A percentile compares a stretch with the other conserved stretches of the same genome.
These are phyloP conservation scores for Petrophora chlorosata DNA, from an alignment of 2,888 invertebrate genomes.

Conservation along the genomic window DNA sequence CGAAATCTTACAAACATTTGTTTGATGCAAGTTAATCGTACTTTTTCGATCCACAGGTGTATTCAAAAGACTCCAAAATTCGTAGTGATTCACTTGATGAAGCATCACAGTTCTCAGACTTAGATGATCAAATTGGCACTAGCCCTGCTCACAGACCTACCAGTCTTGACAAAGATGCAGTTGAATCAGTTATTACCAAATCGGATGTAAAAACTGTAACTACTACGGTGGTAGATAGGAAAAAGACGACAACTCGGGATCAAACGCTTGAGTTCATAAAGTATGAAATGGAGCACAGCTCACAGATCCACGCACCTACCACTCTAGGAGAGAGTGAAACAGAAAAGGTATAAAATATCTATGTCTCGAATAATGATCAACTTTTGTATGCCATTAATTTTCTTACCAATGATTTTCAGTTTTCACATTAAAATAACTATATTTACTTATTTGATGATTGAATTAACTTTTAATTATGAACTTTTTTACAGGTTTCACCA, in stretches of 20 bases:
- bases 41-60: slow-evolving; percentile 55
- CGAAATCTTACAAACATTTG: background rate
- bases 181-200: slow-evolving; percentile 39
- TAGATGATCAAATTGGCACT: slow-evolving; percentile 75
- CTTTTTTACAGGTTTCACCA: slow-evolving; percentile 61
- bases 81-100: slow-evolving; percentile 80
- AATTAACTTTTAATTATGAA: no score
- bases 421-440: no score
- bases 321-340: slow-evolving; percentile 43
- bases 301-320: slow-evolving; percentile 51
- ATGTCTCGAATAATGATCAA: background rate
- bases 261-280: slow-evolving; percentile 68
- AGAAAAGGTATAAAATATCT: slow-evolving; percentile 59
- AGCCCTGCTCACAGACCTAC: slow-evolving; percentile 67
- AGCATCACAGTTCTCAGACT: slow-evolving; percentile 78
- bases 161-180: slow-evolving; percentile 45
- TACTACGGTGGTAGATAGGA: slow-evolving; percentile 39
- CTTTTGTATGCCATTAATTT: slow-evolving; percentile 18
- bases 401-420: no score
- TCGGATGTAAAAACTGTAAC: slow-evolving; percentile 48
- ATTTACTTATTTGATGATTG: no score
- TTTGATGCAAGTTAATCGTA: background rate
- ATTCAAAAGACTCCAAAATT: slow-evolving; percentile 75
- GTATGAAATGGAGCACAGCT: slow-evolving; percentile 69
- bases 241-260: slow-evolving; percentile 42